Conservation (phyloP, 2,113 vertebrate genomes). For the Apus apus region DNA sequence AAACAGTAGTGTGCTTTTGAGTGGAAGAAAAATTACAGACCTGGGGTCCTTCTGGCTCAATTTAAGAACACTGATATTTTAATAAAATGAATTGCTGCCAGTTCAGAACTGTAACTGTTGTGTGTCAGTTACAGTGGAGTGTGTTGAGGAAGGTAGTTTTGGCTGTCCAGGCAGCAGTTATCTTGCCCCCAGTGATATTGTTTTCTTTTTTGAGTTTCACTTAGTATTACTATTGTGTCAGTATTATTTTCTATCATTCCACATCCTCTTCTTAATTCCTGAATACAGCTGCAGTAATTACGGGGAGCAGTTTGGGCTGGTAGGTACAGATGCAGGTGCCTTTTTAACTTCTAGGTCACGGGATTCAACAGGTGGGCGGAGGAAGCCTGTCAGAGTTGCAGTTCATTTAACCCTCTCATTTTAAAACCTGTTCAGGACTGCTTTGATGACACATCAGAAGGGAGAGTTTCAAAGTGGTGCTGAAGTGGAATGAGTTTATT, state of each 20-base stretch:
- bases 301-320: neutral
- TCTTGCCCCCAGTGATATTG: neutral
- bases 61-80: conserved; percentile 28
- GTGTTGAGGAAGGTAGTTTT: neutral
- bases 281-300: neutral
- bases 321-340: neutral
- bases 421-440: conserved; percentile 49
- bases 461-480: conserved; percentile 51
- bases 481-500: conserved; percentile 43
- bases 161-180: neutral
- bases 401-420: conserved; percentile 16
- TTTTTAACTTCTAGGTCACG: conserved; percentile 24
- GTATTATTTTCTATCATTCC: neutral
- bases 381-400: neutral
- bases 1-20: conserved; percentile 40
- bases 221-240: neutral
- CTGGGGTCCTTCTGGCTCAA: neutral
- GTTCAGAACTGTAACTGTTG: neutral
- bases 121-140: neutral
- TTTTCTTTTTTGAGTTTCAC: neutral
- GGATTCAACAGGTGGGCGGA: conserved; percentile 8
- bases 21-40: conserved; percentile 22
- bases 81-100: neutral
- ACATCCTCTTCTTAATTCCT: neutral
- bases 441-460: conserved; percentile 62